Percentiles rank a stretch among this genome's conserved stretches.
Conservation (phyloP, 2,113 vertebrate genomes). For the Numida meleagris region DNA sequence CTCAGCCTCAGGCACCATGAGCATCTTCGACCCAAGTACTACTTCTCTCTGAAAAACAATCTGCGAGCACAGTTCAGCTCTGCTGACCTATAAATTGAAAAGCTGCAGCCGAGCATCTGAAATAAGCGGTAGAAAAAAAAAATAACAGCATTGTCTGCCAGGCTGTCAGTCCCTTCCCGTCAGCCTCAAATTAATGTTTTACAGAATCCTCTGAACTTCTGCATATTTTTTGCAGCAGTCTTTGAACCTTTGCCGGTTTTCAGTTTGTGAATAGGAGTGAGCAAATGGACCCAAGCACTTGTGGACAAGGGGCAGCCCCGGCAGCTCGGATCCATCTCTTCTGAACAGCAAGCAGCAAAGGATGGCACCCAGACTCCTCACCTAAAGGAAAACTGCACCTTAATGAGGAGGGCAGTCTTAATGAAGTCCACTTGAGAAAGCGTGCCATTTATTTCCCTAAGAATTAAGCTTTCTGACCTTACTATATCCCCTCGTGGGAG, state of each 20-base stretch:
- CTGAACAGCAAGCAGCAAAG: neutral
- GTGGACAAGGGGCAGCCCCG: rapidly evolving
- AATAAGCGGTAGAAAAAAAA: rapidly evolving
- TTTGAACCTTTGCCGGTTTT: neutral
- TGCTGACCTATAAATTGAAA: rapidly evolving
- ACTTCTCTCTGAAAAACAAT: neutral
- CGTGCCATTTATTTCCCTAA: neutral
- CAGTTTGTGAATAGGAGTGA: rapidly evolving
- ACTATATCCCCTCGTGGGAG: neutral
- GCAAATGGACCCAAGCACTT: rapidly evolving
- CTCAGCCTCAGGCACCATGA: rapidly evolving
- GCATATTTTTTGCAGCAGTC: neutral
- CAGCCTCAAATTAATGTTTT: rapidly evolving
- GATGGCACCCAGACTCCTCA: rapidly evolving
- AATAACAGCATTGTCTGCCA: rapidly evolving
- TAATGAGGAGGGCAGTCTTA: neutral
- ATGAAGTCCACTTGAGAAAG: neutral
- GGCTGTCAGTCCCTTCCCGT: neutral
- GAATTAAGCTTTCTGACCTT: neutral
- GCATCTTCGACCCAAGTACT: too few relatives aligned
- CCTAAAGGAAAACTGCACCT: neutral
- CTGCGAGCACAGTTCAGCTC: neutral
- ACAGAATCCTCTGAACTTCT: neutral
- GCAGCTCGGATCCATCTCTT: rapidly evolving
- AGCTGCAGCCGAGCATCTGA: too few relatives aligned